Evolutionary conservation across 1,140 invertebrate genomes (phyloP).

Genomic region (Plectrocnemia conspersa): DNA sequence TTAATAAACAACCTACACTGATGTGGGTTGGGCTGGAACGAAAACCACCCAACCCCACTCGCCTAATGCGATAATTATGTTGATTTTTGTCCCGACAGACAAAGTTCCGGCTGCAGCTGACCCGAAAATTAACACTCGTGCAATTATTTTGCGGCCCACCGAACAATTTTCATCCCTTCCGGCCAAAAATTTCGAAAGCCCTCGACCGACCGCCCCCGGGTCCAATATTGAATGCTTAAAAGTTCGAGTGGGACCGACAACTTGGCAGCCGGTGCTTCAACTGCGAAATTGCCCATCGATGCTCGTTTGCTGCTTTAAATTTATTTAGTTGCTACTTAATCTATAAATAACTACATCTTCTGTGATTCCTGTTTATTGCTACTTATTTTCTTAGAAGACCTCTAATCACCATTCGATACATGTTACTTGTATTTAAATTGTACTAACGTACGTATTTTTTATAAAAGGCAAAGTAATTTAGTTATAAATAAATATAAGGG

Average conservation of each 20-base stretch:
- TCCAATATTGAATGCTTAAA: constrained; percentile 24
- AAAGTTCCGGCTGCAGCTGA: constrained; percentile 22
- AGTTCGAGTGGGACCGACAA: constrained; percentile 16
- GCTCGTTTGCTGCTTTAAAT: no score
- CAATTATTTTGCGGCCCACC: constrained; percentile 22
- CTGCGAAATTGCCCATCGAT: constrained; percentile 5
- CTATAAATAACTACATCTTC: no score
- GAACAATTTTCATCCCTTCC: not conserved
- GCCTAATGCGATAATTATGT: constrained; percentile 29
- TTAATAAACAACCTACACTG: constrained; percentile 10
- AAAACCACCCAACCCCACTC: not conserved
- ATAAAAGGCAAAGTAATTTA: no score
- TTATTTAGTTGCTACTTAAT: no score
- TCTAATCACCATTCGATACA: no score
- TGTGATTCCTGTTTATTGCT: no score
- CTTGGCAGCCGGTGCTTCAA: constrained; percentile 10
- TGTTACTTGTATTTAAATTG: no score
- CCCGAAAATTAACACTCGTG: constrained; percentile 23
- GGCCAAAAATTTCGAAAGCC: constrained; percentile 9
- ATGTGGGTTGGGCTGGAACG: no score
- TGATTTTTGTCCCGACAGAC: constrained; percentile 24
- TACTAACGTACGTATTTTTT: no score
- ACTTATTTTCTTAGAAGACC: no score
- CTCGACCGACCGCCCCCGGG: constrained; percentile 16
- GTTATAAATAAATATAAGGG: no score